Conservation (phyloP, 2,797 vertebrate species). For the Linurgus olivaceus region DNA sequence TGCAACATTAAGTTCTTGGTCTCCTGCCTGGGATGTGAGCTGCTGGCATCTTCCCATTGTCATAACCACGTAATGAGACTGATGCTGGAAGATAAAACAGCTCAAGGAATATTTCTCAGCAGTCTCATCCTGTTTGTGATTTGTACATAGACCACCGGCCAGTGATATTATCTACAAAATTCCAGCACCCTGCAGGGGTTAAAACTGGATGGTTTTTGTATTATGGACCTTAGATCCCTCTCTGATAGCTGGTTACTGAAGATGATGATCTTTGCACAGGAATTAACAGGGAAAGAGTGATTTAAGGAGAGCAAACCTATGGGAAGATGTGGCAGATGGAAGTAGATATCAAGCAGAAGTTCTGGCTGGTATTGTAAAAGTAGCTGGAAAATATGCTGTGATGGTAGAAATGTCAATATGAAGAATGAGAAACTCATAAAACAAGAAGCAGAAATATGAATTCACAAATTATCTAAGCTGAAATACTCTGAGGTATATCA, state of each 20-base stretch:
- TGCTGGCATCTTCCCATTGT: no score
- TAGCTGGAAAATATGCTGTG: not conserved
- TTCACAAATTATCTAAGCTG: not conserved
- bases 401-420: not conserved
- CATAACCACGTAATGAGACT: no score
- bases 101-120: no score
- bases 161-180: not conserved
- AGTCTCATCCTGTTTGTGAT: no score
- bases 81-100: no score
- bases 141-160: no score
- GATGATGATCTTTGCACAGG: not conserved
- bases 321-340: not conserved
- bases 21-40: no score
- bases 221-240: not conserved
- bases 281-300: not conserved
- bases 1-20: no score
- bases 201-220: not conserved
- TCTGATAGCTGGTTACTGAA: not conserved
- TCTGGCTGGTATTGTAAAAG: not conserved
- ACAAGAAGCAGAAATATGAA: not conserved
- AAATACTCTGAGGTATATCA: not conserved
- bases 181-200: not conserved
- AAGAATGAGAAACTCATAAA: not conserved
- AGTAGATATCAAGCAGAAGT: not conserved
- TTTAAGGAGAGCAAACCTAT: not conserved